A percentile compares a stretch with the other conserved stretches of the same genome.
phyloP scores from a whole-genome alignment of 1,140 invertebrate species.

The Armadillidium nasatum region DNA sequence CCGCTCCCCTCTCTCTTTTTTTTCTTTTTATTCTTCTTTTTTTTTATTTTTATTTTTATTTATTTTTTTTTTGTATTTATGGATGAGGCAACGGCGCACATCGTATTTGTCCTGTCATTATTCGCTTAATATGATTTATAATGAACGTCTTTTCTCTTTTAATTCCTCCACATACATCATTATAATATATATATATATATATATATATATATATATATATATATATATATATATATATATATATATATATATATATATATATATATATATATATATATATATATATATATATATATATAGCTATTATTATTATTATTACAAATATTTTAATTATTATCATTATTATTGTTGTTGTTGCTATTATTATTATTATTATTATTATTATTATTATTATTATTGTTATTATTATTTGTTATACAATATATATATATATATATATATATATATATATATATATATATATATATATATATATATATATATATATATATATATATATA shows the following conservation, averaged over 20 bases:
- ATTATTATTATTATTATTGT: too few species aligned
- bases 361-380: too few species aligned
- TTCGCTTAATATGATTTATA: background rate
- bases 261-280: constrained; percentile 22
- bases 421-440: constrained; percentile 18
- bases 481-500: constrained; percentile 23
- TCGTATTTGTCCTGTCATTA: background rate
- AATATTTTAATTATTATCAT: background rate
- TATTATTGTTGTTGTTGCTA: too few species aligned
- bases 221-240: constrained; percentile 5
- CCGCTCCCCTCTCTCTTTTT: background rate
- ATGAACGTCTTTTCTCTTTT: background rate
- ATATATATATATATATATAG: constrained; percentile 17
- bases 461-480: constrained; percentile 26
- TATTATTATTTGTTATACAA: background rate
- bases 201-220: constrained; percentile 13
- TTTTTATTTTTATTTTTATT: too few species aligned
- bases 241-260: constrained; percentile 25
- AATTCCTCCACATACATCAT: background rate
- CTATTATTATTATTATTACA: background rate
- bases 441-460: constrained; percentile 16
- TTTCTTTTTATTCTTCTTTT: too few species aligned
- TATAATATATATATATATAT: constrained; percentile 7
- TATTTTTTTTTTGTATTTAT: background rate
- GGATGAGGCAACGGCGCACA: background rate